These are phyloP conservation scores for Limnephilus marmoratus DNA, from an alignment of 2,888 invertebrate species.

Conservation along the genomic window DNA sequence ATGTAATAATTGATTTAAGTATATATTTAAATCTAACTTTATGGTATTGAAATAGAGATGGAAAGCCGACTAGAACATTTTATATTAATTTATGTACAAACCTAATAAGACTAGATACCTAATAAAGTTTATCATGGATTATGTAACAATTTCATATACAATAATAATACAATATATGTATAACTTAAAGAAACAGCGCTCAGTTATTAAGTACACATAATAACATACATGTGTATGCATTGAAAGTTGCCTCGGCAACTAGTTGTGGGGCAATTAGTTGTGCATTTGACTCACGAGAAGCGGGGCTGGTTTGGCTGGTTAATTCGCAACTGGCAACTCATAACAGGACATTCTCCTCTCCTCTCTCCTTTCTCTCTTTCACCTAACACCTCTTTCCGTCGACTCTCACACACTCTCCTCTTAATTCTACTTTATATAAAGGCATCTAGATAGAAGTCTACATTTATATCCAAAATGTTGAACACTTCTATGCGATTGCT, in stretches of 20 bases:
- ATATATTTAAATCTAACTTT: constrained; percentile 62
- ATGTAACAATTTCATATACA: constrained; percentile 65
- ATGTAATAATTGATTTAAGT: constrained; percentile 66
- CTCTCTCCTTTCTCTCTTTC: neutral
- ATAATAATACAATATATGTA: constrained; percentile 65
- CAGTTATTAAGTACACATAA: constrained; percentile 54
- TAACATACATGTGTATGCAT: constrained; percentile 12
- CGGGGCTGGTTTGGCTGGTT: constrained; percentile 13
- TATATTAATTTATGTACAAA: constrained; percentile 66
- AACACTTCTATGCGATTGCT: constrained; percentile 67
- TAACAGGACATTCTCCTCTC: constrained; percentile 44
- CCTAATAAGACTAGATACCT: constrained; percentile 65
- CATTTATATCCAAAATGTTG: constrained; percentile 66
- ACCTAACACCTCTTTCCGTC: neutral
- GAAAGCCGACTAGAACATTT: constrained; percentile 77
- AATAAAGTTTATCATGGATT: constrained; percentile 64
- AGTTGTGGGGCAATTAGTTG: constrained; percentile 53
- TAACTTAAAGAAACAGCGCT: constrained; percentile 50
- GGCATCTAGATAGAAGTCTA: constrained; percentile 67
- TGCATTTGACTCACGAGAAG: constrained; percentile 59
- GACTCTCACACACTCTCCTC: constrained; percentile 23
- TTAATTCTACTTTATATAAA: constrained; percentile 64
- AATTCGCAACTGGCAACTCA: constrained; percentile 12
- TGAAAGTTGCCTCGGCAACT: constrained; percentile 58
- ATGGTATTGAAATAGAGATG: constrained; percentile 68